Evolutionary conservation across 1,140 invertebrate species (phyloP).

Genomic region (Drosophila santomea): DNA sequence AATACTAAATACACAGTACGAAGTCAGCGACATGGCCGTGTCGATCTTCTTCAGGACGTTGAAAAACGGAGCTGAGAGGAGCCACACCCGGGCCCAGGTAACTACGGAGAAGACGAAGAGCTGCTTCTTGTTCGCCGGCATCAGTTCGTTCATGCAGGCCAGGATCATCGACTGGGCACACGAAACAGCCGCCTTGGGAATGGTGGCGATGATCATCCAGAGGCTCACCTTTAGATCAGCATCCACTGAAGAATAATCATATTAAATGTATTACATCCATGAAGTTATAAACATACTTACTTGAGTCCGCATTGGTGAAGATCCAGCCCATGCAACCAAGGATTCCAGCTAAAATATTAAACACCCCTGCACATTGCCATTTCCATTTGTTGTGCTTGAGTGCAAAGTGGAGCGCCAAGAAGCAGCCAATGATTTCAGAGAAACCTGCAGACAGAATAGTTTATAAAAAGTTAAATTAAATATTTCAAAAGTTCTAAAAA

Average conservation of each 20-base stretch:
- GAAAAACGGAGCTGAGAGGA: slow-evolving; percentile 79
- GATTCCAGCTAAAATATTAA: slow-evolving; percentile 84
- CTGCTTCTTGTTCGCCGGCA: slow-evolving; percentile 74
- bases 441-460: slow-evolving; percentile 50
- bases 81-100: slow-evolving; percentile 74
- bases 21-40: slow-evolving; percentile 70
- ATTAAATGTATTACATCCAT: not conserved
- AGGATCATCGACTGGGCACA: slow-evolving; percentile 80
- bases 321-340: slow-evolving; percentile 81
- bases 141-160: slow-evolving; percentile 78
- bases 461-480: too few relatives aligned
- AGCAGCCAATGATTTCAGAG: slow-evolving; percentile 81
- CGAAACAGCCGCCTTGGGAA: slow-evolving; percentile 76
- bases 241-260: slow-evolving; percentile 55
- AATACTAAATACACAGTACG: slow-evolving; percentile 73
- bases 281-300: slow-evolving; percentile 13
- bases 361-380: slow-evolving; percentile 78
- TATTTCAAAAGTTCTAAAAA: too few relatives aligned
- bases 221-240: slow-evolving; percentile 71
- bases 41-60: slow-evolving; percentile 78
- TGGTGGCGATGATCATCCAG: slow-evolving; percentile 82
- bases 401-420: slow-evolving; percentile 74
- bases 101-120: slow-evolving; percentile 82
- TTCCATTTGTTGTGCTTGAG: slow-evolving; percentile 82
- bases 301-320: slow-evolving; percentile 57